Percentiles rank a stretch among this genome's conserved stretches.
phyloP scores from a whole-genome alignment of 2,797 vertebrate species.

The Hephaestus fuliginosus region DNA sequence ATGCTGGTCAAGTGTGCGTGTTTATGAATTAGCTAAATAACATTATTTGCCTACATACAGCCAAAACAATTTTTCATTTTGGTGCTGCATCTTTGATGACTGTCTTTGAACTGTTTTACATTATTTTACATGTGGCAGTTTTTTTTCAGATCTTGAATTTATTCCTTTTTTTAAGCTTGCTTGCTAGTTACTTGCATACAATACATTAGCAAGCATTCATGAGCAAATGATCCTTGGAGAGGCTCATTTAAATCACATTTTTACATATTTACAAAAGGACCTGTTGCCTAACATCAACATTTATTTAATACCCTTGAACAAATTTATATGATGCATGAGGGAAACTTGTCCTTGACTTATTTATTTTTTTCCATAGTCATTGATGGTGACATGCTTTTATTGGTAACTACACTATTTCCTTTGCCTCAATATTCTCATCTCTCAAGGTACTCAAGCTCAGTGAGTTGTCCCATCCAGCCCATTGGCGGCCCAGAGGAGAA shows the following conservation, averaged over 20 bases:
- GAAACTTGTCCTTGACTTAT: not conserved
- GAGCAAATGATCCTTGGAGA: not conserved
- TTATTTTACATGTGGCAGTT: too few relatives aligned
- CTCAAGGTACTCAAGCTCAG: constrained; percentile 90
- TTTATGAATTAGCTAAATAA: too few relatives aligned
- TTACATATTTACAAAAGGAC: too few relatives aligned
- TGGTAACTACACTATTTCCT: not conserved
- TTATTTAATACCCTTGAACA: not conserved
- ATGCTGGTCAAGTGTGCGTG: too few relatives aligned
- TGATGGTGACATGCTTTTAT: not conserved
- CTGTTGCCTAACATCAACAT: not conserved
- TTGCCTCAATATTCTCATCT: not conserved
- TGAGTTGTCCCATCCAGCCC: constrained; percentile 87
- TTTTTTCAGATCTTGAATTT: too few relatives aligned
- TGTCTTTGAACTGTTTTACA: too few relatives aligned
- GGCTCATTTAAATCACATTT: not conserved
- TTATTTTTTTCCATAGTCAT: not conserved
- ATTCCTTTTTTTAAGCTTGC: not conserved
- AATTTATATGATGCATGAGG: not conserved
- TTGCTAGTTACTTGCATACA: not conserved
- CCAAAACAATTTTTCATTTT: too few relatives aligned
- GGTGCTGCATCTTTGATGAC: too few relatives aligned
- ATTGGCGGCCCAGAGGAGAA: constrained; percentile 89
- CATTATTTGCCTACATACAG: too few relatives aligned
- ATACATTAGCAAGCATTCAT: not conserved